A percentile compares a stretch with the other conserved stretches of the same genome.
Conservation (phyloP, 2,113 vertebrate genomes). For the Rhynchomys soricoides region DNA sequence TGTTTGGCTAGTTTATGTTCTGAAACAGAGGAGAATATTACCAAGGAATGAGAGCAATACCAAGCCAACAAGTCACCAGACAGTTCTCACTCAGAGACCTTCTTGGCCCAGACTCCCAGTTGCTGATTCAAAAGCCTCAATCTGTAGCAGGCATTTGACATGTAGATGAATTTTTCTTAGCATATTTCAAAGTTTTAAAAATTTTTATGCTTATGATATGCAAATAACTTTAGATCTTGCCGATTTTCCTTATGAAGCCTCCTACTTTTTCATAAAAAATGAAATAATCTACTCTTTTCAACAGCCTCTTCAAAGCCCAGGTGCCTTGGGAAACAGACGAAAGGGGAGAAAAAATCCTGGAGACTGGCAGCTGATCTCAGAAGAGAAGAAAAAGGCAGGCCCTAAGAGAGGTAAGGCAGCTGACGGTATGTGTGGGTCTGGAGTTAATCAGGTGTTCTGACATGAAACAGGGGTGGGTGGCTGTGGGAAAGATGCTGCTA, state of each 20-base stretch:
- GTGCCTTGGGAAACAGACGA: conserved; percentile 57
- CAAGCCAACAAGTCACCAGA: not conserved
- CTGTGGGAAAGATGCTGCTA: fast-evolving
- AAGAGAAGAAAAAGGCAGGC: not conserved
- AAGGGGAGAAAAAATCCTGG: conserved; percentile 45
- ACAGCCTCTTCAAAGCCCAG: conserved; percentile 74
- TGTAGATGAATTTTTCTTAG: not conserved
- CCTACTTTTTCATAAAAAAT: conserved; percentile 70
- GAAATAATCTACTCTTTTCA: conserved; percentile 69
- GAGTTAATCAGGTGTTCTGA: not conserved
- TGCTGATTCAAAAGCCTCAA: conserved; percentile 54
- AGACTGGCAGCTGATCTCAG: conserved; percentile 28
- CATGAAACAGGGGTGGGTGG: not conserved
- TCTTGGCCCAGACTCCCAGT: conserved; percentile 24
- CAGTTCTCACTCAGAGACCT: conserved; percentile 29
- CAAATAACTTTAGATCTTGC: conserved; percentile 75
- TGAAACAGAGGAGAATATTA: conserved; percentile 56
- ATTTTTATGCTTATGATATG: conserved; percentile 73
- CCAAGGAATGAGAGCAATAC: not conserved
- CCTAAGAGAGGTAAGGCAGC: not conserved
- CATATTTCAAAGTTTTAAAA: conserved; percentile 56
- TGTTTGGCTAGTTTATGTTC: conserved; percentile 83
- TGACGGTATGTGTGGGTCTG: too few species aligned
- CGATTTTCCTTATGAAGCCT: conserved; percentile 71
- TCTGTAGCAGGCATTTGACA: conserved; percentile 46